Base-by-base conservation (phyloP, 64 coral and sea anemone genomes). In the Montipora cactus region DNA sequence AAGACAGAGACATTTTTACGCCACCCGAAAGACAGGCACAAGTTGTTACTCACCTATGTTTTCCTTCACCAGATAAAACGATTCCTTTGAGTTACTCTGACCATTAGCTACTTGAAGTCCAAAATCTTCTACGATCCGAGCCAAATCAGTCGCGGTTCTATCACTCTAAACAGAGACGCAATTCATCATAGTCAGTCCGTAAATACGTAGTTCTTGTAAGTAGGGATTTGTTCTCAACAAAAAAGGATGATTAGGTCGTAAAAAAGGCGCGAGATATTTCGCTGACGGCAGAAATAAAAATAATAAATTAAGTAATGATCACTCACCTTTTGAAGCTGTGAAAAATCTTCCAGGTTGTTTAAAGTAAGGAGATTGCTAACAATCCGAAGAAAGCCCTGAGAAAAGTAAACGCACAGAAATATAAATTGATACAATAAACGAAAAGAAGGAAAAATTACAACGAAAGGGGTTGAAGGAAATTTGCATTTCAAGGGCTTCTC, bases 281-380 rank as follows among this genome's bases (percentile, higher is more conserved):
- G 53, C 8, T 57, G 53, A 57, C 53, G 28, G 1, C 28, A 37
- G 28, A 37, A 37, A 1, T 37, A 37, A 37, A 28, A 28, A 37
- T 37, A 37, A 37, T 37, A 37, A 37, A 57, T 6, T 57, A 57
- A 57, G 11, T 11, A 57, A 11, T 57, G 7, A 57, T 57, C 53
- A 57, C 53, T 11, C 53, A 90, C 89, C 77, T 90, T 62, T 79
- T 93, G 84, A 46, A 93, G 62, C 14, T 70, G 76, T 8, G 16
- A 10, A 19, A 88, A 50, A 46, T 93, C 74, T 80, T 20, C 55
- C 28, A 71, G 14, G 59, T 93, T 93, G 25, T 93, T 75, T 9
- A 71, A 5, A 74, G 81, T 47, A 46, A 93, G 83, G n/a, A 93
- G 84, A 11, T 93, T 93, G 68, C 92, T 93, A 5, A 78, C 82